Percentiles rank a stretch among this genome's conserved stretches.
phyloP scores from a whole-genome alignment of 1,140 invertebrate species.

The Conopomorpha cramerella region DNA sequence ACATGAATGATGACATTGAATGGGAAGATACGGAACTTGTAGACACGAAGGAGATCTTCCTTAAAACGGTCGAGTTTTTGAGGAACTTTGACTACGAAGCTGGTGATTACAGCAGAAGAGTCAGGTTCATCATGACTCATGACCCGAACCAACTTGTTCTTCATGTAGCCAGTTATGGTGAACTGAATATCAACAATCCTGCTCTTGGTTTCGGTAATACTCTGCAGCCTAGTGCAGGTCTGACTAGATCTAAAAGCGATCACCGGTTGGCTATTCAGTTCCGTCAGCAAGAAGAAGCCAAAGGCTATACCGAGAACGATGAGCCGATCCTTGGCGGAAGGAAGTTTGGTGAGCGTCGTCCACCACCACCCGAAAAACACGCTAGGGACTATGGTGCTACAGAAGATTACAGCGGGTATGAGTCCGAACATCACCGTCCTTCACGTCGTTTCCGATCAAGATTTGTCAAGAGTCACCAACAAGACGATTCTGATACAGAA shows the following conservation, averaged over 20 bases:
- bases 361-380: conserved; percentile 53
- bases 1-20: conserved; percentile 84
- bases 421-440: conserved; percentile 66
- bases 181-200: conserved; percentile 76
- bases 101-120: conserved; percentile 82
- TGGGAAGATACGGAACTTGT: conserved; percentile 90
- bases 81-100: conserved; percentile 92
- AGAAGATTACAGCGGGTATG: conserved; percentile 66
- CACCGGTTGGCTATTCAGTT: conserved; percentile 89
- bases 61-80: conserved; percentile 92
- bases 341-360: conserved; percentile 71
- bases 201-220: conserved; percentile 59
- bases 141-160: conserved; percentile 88
- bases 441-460: conserved; percentile 72
- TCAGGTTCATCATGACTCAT: conserved; percentile 83
- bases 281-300: conserved; percentile 79
- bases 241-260: conserved; percentile 93
- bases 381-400: conserved; percentile 59
- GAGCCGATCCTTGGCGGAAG: conserved; percentile 70
- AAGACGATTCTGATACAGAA: conserved; percentile 73
- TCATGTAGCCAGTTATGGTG: conserved; percentile 84
- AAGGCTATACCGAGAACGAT: conserved; percentile 60
- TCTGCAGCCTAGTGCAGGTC: conserved; percentile 69
- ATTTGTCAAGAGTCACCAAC: conserved; percentile 69
- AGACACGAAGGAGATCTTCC: conserved; percentile 92